A percentile compares a stretch with the other conserved stretches of the same genome.
These are phyloP conservation scores for Cecropterus lyciades DNA, from an alignment of 1,140 invertebrate species.

Conservation along the genomic window DNA sequence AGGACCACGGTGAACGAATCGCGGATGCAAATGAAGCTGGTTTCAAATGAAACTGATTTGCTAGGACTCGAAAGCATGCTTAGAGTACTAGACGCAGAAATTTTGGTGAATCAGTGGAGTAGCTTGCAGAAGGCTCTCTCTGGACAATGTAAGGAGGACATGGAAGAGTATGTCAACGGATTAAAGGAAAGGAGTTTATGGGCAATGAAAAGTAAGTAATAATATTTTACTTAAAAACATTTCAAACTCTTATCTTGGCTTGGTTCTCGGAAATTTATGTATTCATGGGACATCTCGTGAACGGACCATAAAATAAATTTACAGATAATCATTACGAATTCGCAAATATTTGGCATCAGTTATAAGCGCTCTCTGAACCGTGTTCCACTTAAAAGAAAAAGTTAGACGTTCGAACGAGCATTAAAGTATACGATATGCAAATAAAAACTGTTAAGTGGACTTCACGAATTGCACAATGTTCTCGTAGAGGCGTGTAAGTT, in stretches of 20 bases:
- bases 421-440: slow-evolving; percentile 21
- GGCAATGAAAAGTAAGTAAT: slow-evolving; percentile 90
- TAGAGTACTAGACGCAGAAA: slow-evolving; percentile 82
- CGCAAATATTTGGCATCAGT: slow-evolving; percentile 9
- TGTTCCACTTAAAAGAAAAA: slow-evolving; percentile 31
- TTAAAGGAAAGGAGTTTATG: slow-evolving; percentile 86
- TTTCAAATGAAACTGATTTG: slow-evolving; percentile 55
- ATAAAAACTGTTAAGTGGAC: slow-evolving; percentile 18
- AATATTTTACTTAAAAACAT: too few relatives aligned
- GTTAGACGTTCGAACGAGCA: slow-evolving; percentile 2
- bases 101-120: slow-evolving; percentile 79
- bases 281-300: too few relatives aligned
- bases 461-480: slow-evolving; percentile 22
- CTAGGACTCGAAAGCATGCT: slow-evolving; percentile 83
- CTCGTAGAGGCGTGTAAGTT: background rate
- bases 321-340: background rate
- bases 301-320: background rate
- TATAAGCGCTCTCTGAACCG: background rate
- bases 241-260: too few relatives aligned
- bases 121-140: slow-evolving; percentile 62
- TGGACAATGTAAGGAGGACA: slow-evolving; percentile 84
- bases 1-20: slow-evolving; percentile 64
- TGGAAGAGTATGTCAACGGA: slow-evolving; percentile 87
- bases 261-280: too few relatives aligned
- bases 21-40: slow-evolving; percentile 47